Percentiles rank a stretch among this genome's conserved stretches.
Conservation (phyloP, 2,888 invertebrate species). For the Atrina japonica region DNA sequence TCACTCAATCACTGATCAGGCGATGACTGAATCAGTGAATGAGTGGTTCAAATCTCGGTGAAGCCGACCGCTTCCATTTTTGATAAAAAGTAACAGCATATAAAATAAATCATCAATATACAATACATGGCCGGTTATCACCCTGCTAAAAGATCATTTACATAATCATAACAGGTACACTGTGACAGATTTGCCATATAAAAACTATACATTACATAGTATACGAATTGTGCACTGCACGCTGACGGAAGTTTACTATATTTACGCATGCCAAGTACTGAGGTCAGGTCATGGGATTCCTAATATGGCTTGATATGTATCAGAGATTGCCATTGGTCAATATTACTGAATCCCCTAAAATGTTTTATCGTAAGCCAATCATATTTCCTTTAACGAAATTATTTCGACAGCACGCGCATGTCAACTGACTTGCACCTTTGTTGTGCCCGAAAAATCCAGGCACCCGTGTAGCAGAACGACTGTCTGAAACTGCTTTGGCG, state of each 20-base stretch:
- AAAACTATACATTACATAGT: too few relatives aligned
- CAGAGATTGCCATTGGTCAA: conserved; percentile 18
- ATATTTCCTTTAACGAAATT: conserved; percentile 38
- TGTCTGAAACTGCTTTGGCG: conserved; percentile 6
- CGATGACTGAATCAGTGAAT: too few relatives aligned
- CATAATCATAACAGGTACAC: too few relatives aligned
- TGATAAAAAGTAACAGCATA: too few relatives aligned
- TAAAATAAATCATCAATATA: too few relatives aligned
- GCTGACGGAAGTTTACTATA: conserved; percentile 59
- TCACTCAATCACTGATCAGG: too few relatives aligned
- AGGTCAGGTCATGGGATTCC: conserved; percentile 1
- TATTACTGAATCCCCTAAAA: conserved; percentile 26
- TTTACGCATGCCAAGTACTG: conserved; percentile 26
- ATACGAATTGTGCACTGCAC: too few relatives aligned
- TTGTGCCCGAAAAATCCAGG: conserved; percentile 65
- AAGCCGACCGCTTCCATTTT: too few relatives aligned
- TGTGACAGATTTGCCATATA: too few relatives aligned
- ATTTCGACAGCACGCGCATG: conserved; percentile 57
- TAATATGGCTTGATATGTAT: conserved; percentile 13
- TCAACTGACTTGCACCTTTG: conserved; percentile 55
- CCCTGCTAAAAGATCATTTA: too few relatives aligned
- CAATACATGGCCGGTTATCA: too few relatives aligned
- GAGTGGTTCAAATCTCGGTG: too few relatives aligned
- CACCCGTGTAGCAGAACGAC: conserved; percentile 53
- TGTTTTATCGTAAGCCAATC: conserved; percentile 55